A percentile compares a stretch with the other conserved stretches of the same genome.
These are phyloP conservation scores for Archegozetes longisetosus DNA, from an alignment of 1,140 invertebrate genomes.

Conservation along the genomic window DNA sequence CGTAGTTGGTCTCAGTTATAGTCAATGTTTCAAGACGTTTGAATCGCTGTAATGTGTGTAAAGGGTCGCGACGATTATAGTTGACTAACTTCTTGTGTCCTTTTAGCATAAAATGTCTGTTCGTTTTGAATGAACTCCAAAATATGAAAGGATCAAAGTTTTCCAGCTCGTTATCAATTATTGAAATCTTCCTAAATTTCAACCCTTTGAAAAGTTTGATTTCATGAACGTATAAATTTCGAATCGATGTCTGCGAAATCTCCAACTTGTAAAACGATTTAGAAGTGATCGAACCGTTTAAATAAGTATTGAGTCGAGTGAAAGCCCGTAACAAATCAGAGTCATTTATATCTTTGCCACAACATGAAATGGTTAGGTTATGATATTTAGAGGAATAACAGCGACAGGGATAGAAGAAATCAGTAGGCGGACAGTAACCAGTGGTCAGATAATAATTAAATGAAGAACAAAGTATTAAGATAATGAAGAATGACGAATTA, in stretches of 20 bases:
- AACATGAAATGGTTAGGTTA: background rate
- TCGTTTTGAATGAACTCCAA: background rate
- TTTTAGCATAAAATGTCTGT: background rate
- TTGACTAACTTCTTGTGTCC: background rate
- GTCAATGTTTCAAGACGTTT: background rate
- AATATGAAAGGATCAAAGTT: background rate
- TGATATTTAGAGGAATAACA: background rate
- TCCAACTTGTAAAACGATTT: background rate
- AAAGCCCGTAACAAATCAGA: background rate
- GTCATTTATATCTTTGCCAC: background rate
- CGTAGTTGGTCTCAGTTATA: background rate
- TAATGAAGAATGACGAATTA: no score
- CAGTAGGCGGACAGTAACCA: background rate
- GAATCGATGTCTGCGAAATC: background rate
- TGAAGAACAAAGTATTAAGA: no score
- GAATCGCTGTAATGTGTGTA: background rate
- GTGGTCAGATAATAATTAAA: no score
- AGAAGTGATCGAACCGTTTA: background rate
- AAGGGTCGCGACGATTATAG: background rate
- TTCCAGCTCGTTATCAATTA: background rate
- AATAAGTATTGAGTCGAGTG: background rate
- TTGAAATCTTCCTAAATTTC: background rate
- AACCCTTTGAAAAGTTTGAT: background rate
- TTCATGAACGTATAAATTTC: background rate
- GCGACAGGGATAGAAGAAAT: background rate